Evolutionary conservation across 2,888 invertebrate species (phyloP), one percentile per base, ranked within the genome.

Genomic region (Drosophila prostipennis): DNA sequence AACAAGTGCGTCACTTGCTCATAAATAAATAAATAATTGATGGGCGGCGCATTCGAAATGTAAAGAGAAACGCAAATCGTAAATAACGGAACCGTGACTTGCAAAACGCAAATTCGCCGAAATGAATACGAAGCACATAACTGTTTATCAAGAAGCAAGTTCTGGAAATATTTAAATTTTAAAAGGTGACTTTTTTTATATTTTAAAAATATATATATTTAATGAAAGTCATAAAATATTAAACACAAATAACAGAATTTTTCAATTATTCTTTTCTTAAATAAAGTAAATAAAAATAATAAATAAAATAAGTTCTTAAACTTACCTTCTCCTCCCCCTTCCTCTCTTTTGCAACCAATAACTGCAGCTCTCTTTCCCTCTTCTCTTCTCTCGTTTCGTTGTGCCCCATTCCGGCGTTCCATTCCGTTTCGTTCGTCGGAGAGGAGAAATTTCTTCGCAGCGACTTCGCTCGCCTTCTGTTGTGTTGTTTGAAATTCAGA

Each of bases 1-100:
- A 60, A 55, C 73, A 65, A 67, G 58, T 73, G 58, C 58, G 55
- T 65, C 67, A 69, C 65, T 40, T 46, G 39, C 53, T 52, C 40
- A 65, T 65, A 65, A 65, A 65, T 65, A 65, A 59, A 65, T 65
- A 65, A 65, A 65, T 65, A 65, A 70, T 69, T 69, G 11, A 70
- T 58, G 46, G 52, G 58, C 40, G 34, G 4, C 39, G 54, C 49
- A 45, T 51, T 58, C 34, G 19, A 52, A 58, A 57, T 57, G 32
- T 29, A 19, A 32, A 32, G 29, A 29, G 45, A 57, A 60, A 45
- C 36, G 56, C 60, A 45, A 49, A 60, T 46, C 10, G 42, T 32
- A n/a, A 51, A 43, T 49, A 68, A 55, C 68, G 49, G 54, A 45
- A 55, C 68, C n/a, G 37, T 51, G 43, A 59, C 61, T 65, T 65